Percentiles rank a stretch among this genome's conserved stretches.
These are phyloP conservation scores for Tenthredo notha DNA, from an alignment of 2,888 invertebrate genomes.

Conservation along the genomic window DNA sequence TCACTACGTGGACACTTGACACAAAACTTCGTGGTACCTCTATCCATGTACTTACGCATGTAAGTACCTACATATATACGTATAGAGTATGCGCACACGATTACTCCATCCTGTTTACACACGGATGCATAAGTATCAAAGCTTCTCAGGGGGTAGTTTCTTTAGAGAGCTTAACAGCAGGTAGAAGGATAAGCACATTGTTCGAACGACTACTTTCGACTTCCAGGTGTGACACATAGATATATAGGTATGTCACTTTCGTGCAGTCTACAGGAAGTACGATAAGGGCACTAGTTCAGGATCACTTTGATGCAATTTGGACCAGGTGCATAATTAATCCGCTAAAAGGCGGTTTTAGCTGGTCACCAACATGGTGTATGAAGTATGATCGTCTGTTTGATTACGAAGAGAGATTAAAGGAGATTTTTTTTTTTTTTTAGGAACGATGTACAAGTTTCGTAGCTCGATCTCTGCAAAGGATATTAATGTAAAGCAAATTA, in stretches of 20 bases:
- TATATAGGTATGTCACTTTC: not conserved
- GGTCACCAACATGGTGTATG: not conserved
- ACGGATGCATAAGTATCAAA: not conserved
- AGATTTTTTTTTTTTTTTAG: not conserved
- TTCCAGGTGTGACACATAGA: not conserved
- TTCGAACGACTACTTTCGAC: not conserved
- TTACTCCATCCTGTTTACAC: not conserved
- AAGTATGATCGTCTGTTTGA: not conserved
- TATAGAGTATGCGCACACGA: not conserved
- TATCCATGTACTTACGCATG: constrained; percentile 9
- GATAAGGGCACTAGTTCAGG: not conserved
- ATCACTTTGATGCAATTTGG: not conserved
- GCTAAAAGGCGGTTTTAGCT: not conserved
- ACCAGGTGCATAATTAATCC: not conserved
- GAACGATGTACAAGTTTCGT: not conserved
- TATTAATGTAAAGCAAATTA: not conserved
- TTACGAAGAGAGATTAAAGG: not conserved
- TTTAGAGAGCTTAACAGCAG: constrained; percentile 8
- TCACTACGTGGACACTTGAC: constrained; percentile 22
- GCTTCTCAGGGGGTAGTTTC: constrained; percentile 14
- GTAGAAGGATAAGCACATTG: constrained; percentile 3
- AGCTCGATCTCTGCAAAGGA: not conserved
- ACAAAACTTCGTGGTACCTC: not conserved
- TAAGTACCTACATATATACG: not conserved
- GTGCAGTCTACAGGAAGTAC: not conserved